These are phyloP conservation scores for Sceloporus undulatus DNA, from an alignment of 2,113 vertebrate genomes.

Conservation along the genomic window DNA sequence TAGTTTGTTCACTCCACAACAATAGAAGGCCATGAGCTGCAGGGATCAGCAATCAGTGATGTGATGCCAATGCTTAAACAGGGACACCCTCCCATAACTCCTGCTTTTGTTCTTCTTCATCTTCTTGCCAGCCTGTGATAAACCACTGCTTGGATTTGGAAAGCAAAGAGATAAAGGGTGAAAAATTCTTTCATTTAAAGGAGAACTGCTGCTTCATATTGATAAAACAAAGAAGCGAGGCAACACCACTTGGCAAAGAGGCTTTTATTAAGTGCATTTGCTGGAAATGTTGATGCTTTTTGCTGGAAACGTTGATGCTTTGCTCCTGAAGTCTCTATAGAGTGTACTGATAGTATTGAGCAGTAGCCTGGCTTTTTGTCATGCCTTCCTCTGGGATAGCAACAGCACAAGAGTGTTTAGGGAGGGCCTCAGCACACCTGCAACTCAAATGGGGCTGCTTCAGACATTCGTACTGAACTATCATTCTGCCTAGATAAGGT, in stretches of 20 bases:
- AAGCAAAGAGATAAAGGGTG: conserved; percentile 4
- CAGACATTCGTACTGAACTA: too few relatives aligned
- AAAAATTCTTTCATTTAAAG: not conserved
- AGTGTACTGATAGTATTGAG: not conserved
- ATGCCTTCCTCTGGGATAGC: not conserved
- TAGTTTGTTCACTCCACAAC: not conserved
- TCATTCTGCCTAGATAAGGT: too few relatives aligned
- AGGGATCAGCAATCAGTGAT: not conserved
- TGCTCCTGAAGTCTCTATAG: not conserved
- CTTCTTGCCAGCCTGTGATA: not conserved
- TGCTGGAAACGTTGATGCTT: not conserved
- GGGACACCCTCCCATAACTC: not conserved
- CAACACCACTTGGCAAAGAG: conserved; percentile 24
- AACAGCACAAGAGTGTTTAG: not conserved
- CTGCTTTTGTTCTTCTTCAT: not conserved
- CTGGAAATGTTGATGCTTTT: conserved; percentile 9
- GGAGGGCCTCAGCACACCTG: too few relatives aligned
- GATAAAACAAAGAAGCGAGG: conserved; percentile 12
- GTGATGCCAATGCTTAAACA: not conserved
- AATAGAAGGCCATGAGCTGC: not conserved
- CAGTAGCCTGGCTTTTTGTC: not conserved
- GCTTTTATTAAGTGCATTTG: conserved; percentile 13
- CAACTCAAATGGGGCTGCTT: too few relatives aligned
- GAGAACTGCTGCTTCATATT: not conserved
- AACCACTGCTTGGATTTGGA: not conserved